Percentiles rank a stretch among this genome's conserved stretches.
Evolutionary conservation across 2,797 vertebrate species (phyloP).

Genomic region (Pangasius macronema): DNA sequence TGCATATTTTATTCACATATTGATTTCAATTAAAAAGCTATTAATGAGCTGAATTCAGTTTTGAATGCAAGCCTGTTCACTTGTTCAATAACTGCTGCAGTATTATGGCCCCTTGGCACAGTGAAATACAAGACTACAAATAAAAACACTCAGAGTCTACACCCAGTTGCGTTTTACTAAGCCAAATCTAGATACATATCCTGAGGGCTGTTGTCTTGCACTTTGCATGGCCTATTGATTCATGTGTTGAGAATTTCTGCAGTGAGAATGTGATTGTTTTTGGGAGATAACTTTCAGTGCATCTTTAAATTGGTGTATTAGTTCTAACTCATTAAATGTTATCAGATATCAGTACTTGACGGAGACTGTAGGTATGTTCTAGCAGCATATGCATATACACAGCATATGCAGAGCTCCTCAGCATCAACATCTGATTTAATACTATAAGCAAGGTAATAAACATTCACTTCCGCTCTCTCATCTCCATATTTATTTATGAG

Average conservation of each 20-base stretch:
- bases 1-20: neutral
- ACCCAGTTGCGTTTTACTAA: neutral
- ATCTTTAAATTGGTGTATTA: neutral
- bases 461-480: neutral
- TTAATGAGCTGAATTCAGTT: neutral
- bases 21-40: neutral
- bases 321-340: conserved; percentile 3
- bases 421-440: neutral
- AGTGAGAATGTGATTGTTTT: neutral
- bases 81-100: neutral
- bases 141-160: neutral
- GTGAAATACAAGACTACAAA: neutral
- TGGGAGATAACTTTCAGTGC: neutral
- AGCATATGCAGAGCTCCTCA: conserved; percentile 7
- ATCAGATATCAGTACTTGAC: neutral
- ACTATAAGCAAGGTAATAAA: conserved; percentile 24
- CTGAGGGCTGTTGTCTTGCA: neutral
- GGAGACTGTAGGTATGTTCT: neutral
- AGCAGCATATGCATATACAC: neutral
- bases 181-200: neutral
- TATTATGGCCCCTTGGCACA: neutral
- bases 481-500: conserved; percentile 47
- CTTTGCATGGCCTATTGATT: conserved; percentile 20
- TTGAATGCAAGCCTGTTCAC: neutral
- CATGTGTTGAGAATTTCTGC: neutral